Evolutionary conservation across 2,113 vertebrate species (phyloP), one percentile per base, ranked within the genome.

Genomic region (Elephas maximus): DNA sequence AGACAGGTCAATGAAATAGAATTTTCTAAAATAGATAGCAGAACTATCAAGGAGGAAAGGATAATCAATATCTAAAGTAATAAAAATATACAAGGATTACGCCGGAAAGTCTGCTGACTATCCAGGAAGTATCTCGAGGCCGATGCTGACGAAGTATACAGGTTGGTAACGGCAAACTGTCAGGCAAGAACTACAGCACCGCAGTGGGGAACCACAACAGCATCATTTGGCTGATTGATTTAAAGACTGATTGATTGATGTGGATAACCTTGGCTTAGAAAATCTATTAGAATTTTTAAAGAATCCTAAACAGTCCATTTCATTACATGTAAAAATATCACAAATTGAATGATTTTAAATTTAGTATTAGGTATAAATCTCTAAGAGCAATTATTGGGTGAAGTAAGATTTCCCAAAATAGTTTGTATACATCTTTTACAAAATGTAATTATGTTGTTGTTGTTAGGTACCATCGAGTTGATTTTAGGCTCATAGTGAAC

Each of bases 331-430:
- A 87, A 81, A 85, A 93, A 80, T 26, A 82, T 8, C 73, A 88
- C 45, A 90, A 94, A 91, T 63, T 48, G 33, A 91, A 93, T 92
- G n/a, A 89, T 86, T 95, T 85, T 48, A 86, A 45, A 96, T 45
- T 30, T 84, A 88, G 33, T 84, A 88, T 48, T 83, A 24, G 33
- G 18, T 65, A 90, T 82, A 95, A 90, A 79, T 79, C 45, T 76
- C 12, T 6, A 94, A 94, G 24, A 69, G 2, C 44, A 87, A 83
- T 62, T 76, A 80, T 53, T 95, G n/a, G 14, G 6, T 79, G 18
- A 96, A 89, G 24, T 90, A 95, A 83, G 60, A 86, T 57, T 92
- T 79, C 62, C 51, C n/a, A 93, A 93, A 93, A 93, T 93, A 37
- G 60, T 82, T 57, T 86, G 8, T 51, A 62, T 14, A 6, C 6